Evolutionary conservation across 2,888 invertebrate genomes (phyloP), one percentile per base, ranked within the genome.

Genomic region (Caenorhabditis sp.): DNA sequence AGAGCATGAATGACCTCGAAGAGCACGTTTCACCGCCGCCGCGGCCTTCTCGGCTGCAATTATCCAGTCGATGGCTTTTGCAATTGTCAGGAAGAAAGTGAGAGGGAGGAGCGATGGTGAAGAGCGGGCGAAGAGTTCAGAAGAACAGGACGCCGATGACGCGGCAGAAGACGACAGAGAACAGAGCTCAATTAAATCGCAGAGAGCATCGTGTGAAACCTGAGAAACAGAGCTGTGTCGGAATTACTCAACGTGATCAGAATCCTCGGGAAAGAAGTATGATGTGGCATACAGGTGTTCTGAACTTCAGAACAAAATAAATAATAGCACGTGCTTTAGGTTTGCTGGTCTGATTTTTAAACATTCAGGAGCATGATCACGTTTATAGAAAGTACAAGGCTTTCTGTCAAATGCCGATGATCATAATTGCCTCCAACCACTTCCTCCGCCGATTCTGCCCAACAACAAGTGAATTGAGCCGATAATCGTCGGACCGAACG

Each of bases 401-500:
- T n/a, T n/a, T n/a, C n/a, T n/a, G n/a, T n/a, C n/a, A n/a, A n/a
- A n/a, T n/a, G n/a, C n/a, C n/a, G n/a, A n/a, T n/a, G n/a, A n/a
- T 45, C 22, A 45, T 45, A 9, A 9, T 1, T 45, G 11, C 13
- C 20, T 22, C 35, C 22, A 46, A 46, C 59, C 24, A 46, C 35
- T 35, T 58, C 22, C 35, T 27, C 24, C 26, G 11, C 7, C 24
- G 22, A 22, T 20, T 32, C 32, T 37, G 20, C 17, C 22, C 59
- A 32, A 58, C 45, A 58, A 43, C 58, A 55, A 61, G 48, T 61
- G 39, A 61, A 41, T 50, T 66, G 56, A 32, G 48, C 39, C 48
- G 66, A 66, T 66, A 66, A 66, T 66, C 39, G 56, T 48, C 39
- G 39, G 27, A 26, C n/a, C 24, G 26, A 26, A 65, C 46, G 45